Base-by-base conservation (phyloP, 2,888 invertebrate species). In the Papilio elwesi region DNA sequence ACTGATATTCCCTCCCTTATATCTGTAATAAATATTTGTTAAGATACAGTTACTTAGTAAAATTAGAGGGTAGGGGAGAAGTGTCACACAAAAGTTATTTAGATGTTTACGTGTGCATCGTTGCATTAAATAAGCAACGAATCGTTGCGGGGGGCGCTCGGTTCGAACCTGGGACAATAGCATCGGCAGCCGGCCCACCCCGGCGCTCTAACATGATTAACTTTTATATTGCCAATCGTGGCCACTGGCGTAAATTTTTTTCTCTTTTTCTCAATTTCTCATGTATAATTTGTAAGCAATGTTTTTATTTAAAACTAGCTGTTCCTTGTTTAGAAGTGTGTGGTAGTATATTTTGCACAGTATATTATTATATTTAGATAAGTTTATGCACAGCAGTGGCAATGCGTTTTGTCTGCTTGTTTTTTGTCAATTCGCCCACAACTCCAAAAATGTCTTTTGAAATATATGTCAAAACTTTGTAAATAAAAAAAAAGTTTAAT, bases 61-160 rank as follows among this genome's bases (percentile, higher is more conserved):
- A 92, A 92, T 92, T 92, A 91, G 90, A 88, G 91, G 90, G 90
- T 88, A 86, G 90, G 91, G 91, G 91, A 90, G 88, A 89, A 87
- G 83, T 89, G 92, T 92, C 91, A 90, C 92, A 90, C 92, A 91
- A 91, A 92, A 92, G 92, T 93, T 93, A 93, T 93, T 92, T 93
- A 93, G 93, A 93, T 93, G 93, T 93, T 93, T 93, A 90, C 90
- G 92, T 91, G 93, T 93, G 92, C 92, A 92, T 85, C 89, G 92
- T 91, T 92, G 92, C 92, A 93, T 93, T 92, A 93, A 93, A 93
- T 93, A 91, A 91, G 93, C 90, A 90, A 91, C 87, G 92, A 89
- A 90, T 92, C 90, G 86, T 84, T 83, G 90, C 87, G 86, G 91
- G 91, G 92, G 90, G 85, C 76, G 74, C 79, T 78, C 81, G 82